Evolutionary conservation across 2,888 invertebrate genomes (phyloP).

Genomic region (Homarus gammarus): DNA sequence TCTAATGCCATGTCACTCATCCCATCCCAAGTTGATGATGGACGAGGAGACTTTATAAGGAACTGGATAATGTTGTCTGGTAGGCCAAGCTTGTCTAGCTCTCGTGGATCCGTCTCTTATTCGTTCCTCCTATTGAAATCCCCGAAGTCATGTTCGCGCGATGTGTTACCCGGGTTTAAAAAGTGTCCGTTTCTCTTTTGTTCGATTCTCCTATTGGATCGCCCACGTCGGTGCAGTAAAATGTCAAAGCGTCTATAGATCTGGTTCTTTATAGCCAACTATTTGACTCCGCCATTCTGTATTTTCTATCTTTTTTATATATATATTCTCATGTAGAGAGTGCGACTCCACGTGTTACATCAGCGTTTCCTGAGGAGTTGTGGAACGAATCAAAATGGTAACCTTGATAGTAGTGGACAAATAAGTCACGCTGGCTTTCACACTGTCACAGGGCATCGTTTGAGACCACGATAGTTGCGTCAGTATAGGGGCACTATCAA

Average conservation of each 20-base stretch:
- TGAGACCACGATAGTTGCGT: conserved; percentile 1
- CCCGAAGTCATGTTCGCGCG: conserved; percentile 53
- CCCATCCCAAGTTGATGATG: not conserved
- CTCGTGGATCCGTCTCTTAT: conserved; percentile 53
- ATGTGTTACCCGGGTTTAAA: conserved; percentile 18
- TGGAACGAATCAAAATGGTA: conserved; percentile 11
- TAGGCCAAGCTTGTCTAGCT: conserved; percentile 10
- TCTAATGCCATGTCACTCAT: not conserved
- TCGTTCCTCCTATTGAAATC: conserved; percentile 59
- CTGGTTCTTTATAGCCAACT: not conserved
- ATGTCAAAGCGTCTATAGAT: not conserved
- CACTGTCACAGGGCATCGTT: not conserved
- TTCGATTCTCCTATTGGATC: conserved; percentile 9
- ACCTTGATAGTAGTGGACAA: not conserved
- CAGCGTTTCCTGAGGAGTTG: not conserved
- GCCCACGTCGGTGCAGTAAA: conserved; percentile 4
- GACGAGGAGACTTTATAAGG: not conserved
- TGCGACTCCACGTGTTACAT: not conserved
- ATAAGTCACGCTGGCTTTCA: conserved; percentile 2
- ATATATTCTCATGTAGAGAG: not conserved
- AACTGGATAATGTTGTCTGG: conserved; percentile 31
- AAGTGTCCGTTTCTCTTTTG: conserved; percentile 29
- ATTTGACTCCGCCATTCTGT: no score
- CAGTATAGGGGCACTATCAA: not conserved
- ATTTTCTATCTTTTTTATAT: no score